Evolutionary conservation across 2,797 vertebrate species (phyloP).

Genomic region (Paedocypris micromegethes): DNA sequence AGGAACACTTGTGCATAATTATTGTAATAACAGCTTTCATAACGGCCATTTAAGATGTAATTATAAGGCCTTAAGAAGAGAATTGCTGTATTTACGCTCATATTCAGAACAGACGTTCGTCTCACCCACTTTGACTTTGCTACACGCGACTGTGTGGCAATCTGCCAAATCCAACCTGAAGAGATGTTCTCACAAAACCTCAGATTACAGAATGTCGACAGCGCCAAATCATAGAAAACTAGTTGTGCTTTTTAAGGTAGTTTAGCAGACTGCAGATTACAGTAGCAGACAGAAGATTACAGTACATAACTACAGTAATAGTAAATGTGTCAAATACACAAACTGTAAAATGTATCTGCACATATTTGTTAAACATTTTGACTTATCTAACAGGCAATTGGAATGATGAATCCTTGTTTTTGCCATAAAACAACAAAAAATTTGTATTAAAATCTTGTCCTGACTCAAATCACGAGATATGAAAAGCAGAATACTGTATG

Average conservation of each 20-base stretch:
- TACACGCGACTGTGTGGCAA: constrained; percentile 26
- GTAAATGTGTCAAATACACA: no score
- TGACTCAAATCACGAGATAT: no score
- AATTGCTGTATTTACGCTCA: background rate
- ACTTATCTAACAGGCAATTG: no score
- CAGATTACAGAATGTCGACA: constrained; percentile 21
- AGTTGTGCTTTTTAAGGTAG: background rate
- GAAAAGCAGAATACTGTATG: no score
- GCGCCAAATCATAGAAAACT: constrained; percentile 12
- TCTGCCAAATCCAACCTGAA: constrained; percentile 54
- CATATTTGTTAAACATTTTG: no score
- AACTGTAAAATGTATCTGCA: no score
- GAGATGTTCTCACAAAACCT: constrained; percentile 11
- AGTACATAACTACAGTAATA: no score
- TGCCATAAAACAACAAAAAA: no score
- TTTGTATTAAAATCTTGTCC: no score
- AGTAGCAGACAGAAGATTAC: no score
- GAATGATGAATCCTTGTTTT: no score
- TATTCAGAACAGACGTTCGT: constrained; percentile 45
- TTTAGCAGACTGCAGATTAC: no score
- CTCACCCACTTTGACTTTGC: constrained; percentile 50
- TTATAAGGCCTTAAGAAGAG: constrained; percentile 14
- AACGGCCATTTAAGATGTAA: constrained; percentile 11
- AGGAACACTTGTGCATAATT: constrained; percentile 16
- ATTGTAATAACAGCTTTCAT: constrained; percentile 16